A percentile compares a stretch with the other conserved stretches of the same genome.
Evolutionary conservation across 2,888 invertebrate species (phyloP).

Genomic region (Sceliomorpha sp.): DNA sequence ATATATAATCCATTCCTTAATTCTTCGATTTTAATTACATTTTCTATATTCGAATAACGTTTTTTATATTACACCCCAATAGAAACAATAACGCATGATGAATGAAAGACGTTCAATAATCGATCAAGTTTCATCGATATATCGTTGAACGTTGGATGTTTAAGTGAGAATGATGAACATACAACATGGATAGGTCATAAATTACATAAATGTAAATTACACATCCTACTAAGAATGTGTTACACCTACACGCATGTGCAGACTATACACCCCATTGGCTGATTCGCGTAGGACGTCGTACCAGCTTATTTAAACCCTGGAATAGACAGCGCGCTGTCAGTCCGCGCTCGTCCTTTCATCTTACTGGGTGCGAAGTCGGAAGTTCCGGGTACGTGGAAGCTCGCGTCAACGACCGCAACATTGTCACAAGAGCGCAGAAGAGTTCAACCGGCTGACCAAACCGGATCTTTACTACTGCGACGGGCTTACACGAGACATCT

Average conservation of each 20-base stretch:
- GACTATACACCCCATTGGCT: slow-evolving; percentile 34
- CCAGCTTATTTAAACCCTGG: slow-evolving; percentile 50
- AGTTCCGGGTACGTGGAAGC: slow-evolving; percentile 8
- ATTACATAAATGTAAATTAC: slow-evolving; percentile 3
- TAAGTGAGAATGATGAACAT: no score
- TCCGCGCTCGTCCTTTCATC: slow-evolving; percentile 48
- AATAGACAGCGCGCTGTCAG: slow-evolving; percentile 40
- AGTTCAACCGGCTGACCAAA: slow-evolving; percentile 26
- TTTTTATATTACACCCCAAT: no score
- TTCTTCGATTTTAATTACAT: no score
- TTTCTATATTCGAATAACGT: no score
- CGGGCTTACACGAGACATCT: slow-evolving; percentile 1
- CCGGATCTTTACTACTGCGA: slow-evolving; percentile 27
- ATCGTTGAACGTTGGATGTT: no score
- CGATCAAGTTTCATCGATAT: no score
- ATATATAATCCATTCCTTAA: no score
- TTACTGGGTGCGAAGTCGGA: slow-evolving; percentile 28
- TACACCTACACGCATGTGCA: slow-evolving; percentile 45
- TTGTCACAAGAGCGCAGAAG: neutral
- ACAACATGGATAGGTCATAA: neutral
- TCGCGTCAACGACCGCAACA: slow-evolving; percentile 3
- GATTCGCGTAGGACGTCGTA: slow-evolving; percentile 33
- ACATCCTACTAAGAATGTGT: slow-evolving; percentile 34
- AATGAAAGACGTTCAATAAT: no score
- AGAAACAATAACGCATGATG: no score